Evolutionary conservation across 2,797 vertebrate genomes (phyloP), one percentile per base, ranked within the genome.

Genomic region (Anguilla pacifica): DNA sequence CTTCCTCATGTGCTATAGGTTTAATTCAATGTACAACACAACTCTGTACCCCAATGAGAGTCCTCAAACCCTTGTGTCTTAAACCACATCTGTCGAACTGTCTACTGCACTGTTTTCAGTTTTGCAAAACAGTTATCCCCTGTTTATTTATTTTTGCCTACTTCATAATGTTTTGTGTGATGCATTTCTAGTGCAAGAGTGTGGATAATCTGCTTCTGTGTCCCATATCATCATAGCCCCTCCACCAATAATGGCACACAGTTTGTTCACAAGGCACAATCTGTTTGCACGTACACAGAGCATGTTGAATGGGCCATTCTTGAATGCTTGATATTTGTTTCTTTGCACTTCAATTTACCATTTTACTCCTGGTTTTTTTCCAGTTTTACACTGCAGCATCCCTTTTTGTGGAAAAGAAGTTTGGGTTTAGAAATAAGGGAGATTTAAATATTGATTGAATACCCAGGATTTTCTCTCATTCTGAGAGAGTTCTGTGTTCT

Each of bases 311-410:
- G 67, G 70, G 55, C 59, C 43, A 22, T 46, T 55, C 85, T 35
- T 59, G 51, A 55, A 31, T 59, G 81, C 15, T 51, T 86, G 59
- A 77, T 31, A 25, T 77, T 87, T 35, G n/a, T 84, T 85, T 86
- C 53, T 85, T 85, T 81, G 84, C 57, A 39, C 57, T 46, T 79
- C 86, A 28, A 84, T 77, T 15, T 39, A 55, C 84, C 43, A 4
- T 90, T 81, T 10, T 59, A 86, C 46, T 85, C 88, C 87, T 72
- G 49, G 85, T 86, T 90, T 85, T 85, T 67, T 25, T 13, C 10
- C 2, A 9, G 3, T 61, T 85, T 39, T 77, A 22, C 4, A 13
- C n/a, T 35, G 88, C 74, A 57, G 17, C 83, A 74, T 64, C 59
- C 61, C 67, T 57, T 87, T 81, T 86, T 86, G 25, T 64, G 61